Evolutionary conservation across 2,888 invertebrate genomes (phyloP).

Genomic region (Mythimna vitellina): DNA sequence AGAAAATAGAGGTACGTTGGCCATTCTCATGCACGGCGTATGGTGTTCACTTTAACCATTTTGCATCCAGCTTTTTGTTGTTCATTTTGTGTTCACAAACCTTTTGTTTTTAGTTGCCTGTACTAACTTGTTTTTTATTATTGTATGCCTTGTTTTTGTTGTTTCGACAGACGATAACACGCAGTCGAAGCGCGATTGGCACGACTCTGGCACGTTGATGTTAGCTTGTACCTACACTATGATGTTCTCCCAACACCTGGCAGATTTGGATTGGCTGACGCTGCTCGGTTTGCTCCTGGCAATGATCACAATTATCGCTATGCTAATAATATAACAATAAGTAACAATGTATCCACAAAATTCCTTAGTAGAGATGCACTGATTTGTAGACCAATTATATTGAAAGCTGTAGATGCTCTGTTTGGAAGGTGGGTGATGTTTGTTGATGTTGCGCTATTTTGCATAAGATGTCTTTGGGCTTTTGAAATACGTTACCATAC

Average conservation of each 20-base stretch:
- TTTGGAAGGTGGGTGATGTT: not conserved
- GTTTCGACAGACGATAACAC: constrained; percentile 86
- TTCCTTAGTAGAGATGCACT: constrained; percentile 26
- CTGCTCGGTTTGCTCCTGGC: constrained; percentile 94
- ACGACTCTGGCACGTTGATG: constrained; percentile 92
- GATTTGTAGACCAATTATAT: constrained; percentile 6
- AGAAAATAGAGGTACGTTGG: constrained; percentile 88
- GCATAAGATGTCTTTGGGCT: too few relatives aligned
- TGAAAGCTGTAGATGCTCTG: not conserved
- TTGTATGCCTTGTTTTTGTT: constrained; percentile 76
- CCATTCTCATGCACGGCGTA: constrained; percentile 86
- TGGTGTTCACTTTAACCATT: constrained; percentile 87
- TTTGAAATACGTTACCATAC: not conserved
- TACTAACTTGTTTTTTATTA: constrained; percentile 67
- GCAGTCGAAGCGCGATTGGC: constrained; percentile 90
- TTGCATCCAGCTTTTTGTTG: constrained; percentile 79
- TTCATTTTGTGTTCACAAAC: constrained; percentile 62
- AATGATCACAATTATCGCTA: constrained; percentile 93
- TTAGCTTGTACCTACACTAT: constrained; percentile 94
- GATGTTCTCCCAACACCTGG: constrained; percentile 93
- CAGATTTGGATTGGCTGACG: constrained; percentile 94
- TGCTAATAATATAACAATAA: constrained; percentile 89
- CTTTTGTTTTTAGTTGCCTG: constrained; percentile 57
- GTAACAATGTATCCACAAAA: constrained; percentile 50
- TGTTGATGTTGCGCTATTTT: not conserved